These are phyloP conservation scores for Poeciliopsis infans DNA, from an alignment of 2,797 vertebrate species.

Conservation along the genomic window DNA sequence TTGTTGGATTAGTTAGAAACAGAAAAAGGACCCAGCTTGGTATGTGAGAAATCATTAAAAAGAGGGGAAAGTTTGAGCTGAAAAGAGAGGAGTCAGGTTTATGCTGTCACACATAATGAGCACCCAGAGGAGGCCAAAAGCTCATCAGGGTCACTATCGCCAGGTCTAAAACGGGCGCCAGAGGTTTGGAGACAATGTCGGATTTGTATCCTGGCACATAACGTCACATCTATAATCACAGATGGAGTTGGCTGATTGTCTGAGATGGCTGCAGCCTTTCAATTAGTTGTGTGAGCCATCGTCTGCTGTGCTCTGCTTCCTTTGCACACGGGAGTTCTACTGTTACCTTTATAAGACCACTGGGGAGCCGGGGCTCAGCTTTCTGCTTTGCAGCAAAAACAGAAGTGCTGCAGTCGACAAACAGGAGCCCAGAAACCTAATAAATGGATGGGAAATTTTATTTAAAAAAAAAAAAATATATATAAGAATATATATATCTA, in stretches of 20 bases:
- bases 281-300: conserved; percentile 39
- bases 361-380: conserved; percentile 32
- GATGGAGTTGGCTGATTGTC: conserved; percentile 39
- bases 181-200: conserved; percentile 26
- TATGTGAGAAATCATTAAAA: conserved; percentile 45
- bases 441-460: conserved; percentile 32
- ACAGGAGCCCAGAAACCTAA: conserved; percentile 31
- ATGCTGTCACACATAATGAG: conserved; percentile 64
- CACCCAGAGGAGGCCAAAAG: conserved; percentile 48
- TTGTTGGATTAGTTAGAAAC: conserved; percentile 25
- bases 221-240: conserved; percentile 54
- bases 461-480: conserved; percentile 17
- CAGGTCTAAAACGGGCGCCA: conserved; percentile 39
- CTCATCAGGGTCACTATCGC: conserved; percentile 44
- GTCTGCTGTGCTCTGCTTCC: conserved; percentile 47
- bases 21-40: conserved; percentile 2
- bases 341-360: conserved; percentile 42
- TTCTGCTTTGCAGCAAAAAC: conserved; percentile 56
- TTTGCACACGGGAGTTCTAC: conserved; percentile 26
- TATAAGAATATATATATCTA: too few relatives aligned
- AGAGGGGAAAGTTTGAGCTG: conserved; percentile 30
- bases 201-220: conserved; percentile 49
- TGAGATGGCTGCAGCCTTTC: conserved; percentile 33
- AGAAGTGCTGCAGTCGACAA: conserved; percentile 63
- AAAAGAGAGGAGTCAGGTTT: conserved; percentile 30